phyloP scores from a whole-genome alignment of 2,888 invertebrate species.

The Xanthostigma xanthostigma region DNA sequence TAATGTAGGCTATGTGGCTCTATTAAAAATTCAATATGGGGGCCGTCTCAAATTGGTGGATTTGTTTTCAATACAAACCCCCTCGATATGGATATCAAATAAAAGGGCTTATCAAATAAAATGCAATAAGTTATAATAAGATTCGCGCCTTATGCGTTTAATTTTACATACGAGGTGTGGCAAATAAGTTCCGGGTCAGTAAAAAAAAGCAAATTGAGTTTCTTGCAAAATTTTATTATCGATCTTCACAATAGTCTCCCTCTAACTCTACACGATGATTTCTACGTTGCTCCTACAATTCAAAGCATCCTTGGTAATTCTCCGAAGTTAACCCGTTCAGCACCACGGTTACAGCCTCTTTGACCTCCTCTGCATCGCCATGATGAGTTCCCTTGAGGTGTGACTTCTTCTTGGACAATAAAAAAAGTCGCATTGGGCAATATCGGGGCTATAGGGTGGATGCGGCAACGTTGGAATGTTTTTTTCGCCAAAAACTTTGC shows the following conservation, averaged over 20 bases:
- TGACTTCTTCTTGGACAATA: background rate
- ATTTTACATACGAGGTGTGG: no score
- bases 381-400: constrained; percentile 14
- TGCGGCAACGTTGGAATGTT: background rate
- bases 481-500: background rate
- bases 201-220: background rate
- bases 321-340: constrained; percentile 10
- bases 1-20: no score
- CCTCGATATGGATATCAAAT: no score
- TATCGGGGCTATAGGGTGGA: constrained; percentile 1
- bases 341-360: constrained; percentile 9
- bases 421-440: background rate
- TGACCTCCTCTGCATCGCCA: constrained; percentile 6
- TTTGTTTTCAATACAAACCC: no score
- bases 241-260: background rate
- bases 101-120: no score
- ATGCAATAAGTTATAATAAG: no score
- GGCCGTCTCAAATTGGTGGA: no score
- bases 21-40: no score
- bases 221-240: constrained; percentile 1
- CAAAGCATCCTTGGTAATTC: constrained; percentile 9
- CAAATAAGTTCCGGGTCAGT: constrained; percentile 2
- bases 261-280: constrained; percentile 4
- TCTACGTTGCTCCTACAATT: constrained; percentile 8
- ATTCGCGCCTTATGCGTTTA: no score